Evolutionary conservation across 2,797 vertebrate genomes (phyloP).

Genomic region (Micromesistius poutassou): DNA sequence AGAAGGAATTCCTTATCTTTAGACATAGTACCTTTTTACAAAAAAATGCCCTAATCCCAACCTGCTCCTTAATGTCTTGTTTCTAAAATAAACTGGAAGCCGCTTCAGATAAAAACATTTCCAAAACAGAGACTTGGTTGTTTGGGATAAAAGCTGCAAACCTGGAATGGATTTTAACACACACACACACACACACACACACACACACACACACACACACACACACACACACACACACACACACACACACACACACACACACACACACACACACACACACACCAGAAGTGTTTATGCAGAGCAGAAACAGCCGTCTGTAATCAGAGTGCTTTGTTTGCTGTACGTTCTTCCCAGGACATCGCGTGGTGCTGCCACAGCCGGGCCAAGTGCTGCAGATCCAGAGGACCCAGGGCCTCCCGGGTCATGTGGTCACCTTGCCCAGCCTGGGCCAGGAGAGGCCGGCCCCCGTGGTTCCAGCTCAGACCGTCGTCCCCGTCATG

Average conservation of each 20-base stretch:
- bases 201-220: slow-evolving; percentile 1
- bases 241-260: too few species aligned
- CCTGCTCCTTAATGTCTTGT: neutral
- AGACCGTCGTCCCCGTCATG: slow-evolving; percentile 50
- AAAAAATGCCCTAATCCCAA: neutral
- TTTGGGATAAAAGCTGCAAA: neutral
- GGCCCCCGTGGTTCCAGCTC: slow-evolving; percentile 39
- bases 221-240: too few species aligned
- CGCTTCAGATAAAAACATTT: neutral
- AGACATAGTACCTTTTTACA: neutral
- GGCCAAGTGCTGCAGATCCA: slow-evolving; percentile 83
- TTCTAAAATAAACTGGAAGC: neutral
- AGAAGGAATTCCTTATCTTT: neutral
- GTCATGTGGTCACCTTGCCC: slow-evolving; percentile 71
- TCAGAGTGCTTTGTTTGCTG: slow-evolving; percentile 29
- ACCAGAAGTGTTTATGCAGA: neutral
- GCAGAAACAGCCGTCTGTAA: slow-evolving; percentile 28
- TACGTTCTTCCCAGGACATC: slow-evolving; percentile 68
- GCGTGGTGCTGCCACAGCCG: slow-evolving; percentile 79
- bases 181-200: slow-evolving; percentile 4
- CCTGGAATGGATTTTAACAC: neutral
- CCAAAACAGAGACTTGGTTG: neutral
- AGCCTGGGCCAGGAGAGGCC: slow-evolving; percentile 67
- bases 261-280: slow-evolving; percentile 4
- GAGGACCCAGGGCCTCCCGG: slow-evolving; percentile 69